Evolutionary conservation across 2,888 invertebrate genomes (phyloP), one percentile per base, ranked within the genome.

Genomic region (Eledone cirrhosa): DNA sequence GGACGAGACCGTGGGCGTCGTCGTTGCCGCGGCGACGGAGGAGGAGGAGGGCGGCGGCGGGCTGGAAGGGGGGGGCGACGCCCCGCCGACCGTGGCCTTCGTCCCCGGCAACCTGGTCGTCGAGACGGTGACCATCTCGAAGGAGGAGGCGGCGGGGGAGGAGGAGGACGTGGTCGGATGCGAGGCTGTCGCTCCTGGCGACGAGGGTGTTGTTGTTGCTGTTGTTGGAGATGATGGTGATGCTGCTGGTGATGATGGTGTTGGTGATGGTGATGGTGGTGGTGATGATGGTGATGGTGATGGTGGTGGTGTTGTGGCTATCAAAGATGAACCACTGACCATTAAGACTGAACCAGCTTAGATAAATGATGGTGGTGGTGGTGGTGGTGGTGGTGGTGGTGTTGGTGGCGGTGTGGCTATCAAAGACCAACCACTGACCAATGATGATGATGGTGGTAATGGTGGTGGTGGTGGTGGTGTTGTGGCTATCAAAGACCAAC

Each of bases 221-320:
- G 14, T 8, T 63, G 19, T 19, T 77, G 48, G 41, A 22, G 5
- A 59, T 41, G 41, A 41, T 3, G 33, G 8, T 33, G 33, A 33
- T 41, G 48, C 67, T 69, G 59, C 67, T 78, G 69, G 67, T 78
- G 69, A 67, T 77, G 48, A 5, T 78, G 27, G 67, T 67, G 48
- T 7, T 41, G 48, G 59, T 69, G 69, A n/a, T 13, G 8, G 13
- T 41, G 27, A 11, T 41, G 48, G 78, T 69, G 59, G 78, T 78
- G 69, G 67, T 78, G 69, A 67, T 77, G 48, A 5, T 78, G 27
- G 67, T 67, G 48, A 22, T 41, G 48, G 59, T 69, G 69, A n/a
- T 13, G 8, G 13, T 8, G 41, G 22, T 48, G 67, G 3, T 22
- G 63, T 47, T 7, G 29, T 16, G 63, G 2, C 24, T 13, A 3